Evolutionary conservation across 2,797 vertebrate genomes (phyloP).

Genomic region (Eleutherodactylus coqui): DNA sequence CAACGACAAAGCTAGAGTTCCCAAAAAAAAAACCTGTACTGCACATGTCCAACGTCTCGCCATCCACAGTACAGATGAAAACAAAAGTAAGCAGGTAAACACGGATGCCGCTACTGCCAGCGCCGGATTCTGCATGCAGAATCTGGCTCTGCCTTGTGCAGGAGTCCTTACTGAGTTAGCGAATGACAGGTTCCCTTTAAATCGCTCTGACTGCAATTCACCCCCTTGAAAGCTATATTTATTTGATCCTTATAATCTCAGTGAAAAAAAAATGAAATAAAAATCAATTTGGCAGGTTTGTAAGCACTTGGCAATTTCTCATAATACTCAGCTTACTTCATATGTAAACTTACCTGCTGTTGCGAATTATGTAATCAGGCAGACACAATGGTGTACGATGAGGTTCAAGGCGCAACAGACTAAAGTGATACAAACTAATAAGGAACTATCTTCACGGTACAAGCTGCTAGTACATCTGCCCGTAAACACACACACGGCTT

Average conservation of each 20-base stretch:
- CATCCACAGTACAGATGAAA: no score
- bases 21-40: no score
- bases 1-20: no score
- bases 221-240: not conserved
- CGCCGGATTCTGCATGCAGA: no score
- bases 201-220: not conserved
- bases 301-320: no score
- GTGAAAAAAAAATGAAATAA: not conserved
- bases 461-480: not conserved
- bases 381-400: not conserved
- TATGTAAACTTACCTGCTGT: not conserved
- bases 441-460: not conserved
- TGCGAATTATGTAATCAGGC: not conserved
- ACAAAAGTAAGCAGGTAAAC: no score
- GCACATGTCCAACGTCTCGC: no score
- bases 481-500: not conserved
- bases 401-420: not conserved
- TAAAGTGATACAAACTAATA: not conserved
- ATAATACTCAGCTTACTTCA: not conserved
- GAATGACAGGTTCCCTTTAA: not conserved
- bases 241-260: not conserved
- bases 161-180: no score
- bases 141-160: no score
- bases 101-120: no score
- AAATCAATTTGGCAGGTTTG: no score